Conservation (phyloP, 2,888 invertebrate species). For the Drosophila eohydei region DNA sequence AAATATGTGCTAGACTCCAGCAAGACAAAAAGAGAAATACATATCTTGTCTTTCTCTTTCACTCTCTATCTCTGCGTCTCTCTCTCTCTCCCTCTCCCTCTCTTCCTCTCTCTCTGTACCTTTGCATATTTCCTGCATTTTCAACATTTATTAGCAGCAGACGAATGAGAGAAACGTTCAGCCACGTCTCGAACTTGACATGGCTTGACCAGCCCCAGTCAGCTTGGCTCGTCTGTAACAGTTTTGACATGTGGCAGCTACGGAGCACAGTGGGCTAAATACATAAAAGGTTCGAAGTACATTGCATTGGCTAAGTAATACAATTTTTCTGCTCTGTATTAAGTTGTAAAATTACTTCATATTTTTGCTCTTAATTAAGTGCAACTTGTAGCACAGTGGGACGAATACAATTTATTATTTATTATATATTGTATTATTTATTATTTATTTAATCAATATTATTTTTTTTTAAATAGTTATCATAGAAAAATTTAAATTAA, state of each 20-base stretch:
- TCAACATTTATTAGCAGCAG: conserved; percentile 65
- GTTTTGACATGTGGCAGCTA: conserved; percentile 36
- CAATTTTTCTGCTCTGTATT: too few relatives aligned
- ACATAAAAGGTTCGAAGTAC: background rate
- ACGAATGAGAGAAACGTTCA: conserved; percentile 37
- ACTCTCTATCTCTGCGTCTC: background rate
- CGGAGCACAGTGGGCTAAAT: conserved; percentile 10
- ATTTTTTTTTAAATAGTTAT: too few relatives aligned
- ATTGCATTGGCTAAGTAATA: too few relatives aligned
- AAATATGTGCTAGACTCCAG: conserved; percentile 47
- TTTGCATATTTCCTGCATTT: conserved; percentile 59
- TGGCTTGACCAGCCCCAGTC: conserved; percentile 53
- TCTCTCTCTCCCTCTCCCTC: background rate
- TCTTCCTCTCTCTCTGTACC: background rate
- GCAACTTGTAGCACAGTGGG: background rate
- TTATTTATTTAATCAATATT: too few relatives aligned
- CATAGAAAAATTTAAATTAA: too few relatives aligned
- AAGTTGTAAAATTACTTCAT: too few relatives aligned
- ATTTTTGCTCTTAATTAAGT: too few relatives aligned
- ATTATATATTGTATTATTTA: too few relatives aligned
- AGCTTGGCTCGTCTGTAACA: conserved; percentile 30
- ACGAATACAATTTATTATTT: background rate
- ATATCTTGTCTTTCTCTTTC: background rate
- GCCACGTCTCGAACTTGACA: conserved; percentile 56
- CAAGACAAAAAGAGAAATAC: background rate